phyloP scores from a whole-genome alignment of 2,888 invertebrate genomes.

The Shargacucullia verbasci region DNA sequence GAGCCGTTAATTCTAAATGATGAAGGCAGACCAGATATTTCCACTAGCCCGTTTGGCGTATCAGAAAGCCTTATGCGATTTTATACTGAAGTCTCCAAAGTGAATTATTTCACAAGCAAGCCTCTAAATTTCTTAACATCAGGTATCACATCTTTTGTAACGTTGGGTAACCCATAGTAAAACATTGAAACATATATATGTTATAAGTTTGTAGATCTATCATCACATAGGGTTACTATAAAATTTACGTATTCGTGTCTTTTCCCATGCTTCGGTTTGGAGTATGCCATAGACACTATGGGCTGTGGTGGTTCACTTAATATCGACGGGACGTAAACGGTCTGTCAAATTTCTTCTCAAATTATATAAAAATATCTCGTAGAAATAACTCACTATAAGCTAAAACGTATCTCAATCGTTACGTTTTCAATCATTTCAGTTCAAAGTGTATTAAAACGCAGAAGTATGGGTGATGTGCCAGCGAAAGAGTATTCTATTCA shows the following conservation, averaged over 20 bases:
- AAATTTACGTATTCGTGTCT: too few relatives aligned
- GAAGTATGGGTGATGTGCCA: slow-evolving; percentile 59
- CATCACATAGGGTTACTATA: too few relatives aligned
- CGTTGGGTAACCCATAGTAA: too few relatives aligned
- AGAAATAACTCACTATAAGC: too few relatives aligned
- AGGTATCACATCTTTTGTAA: slow-evolving; percentile 47
- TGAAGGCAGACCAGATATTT: slow-evolving; percentile 1
- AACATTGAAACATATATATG: too few relatives aligned
- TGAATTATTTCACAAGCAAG: slow-evolving; percentile 68
- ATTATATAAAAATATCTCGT: background rate
- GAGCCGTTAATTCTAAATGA: background rate
- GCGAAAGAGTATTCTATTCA: slow-evolving; percentile 56
- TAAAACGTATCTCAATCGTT: background rate
- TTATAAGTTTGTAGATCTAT: too few relatives aligned
- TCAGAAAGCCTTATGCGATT: slow-evolving; percentile 64
- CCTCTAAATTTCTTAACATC: slow-evolving; percentile 56
- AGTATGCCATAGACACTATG: too few relatives aligned
- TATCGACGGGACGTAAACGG: too few relatives aligned
- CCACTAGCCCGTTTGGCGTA: slow-evolving; percentile 39
- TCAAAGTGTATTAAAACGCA: slow-evolving; percentile 53
- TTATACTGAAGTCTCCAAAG: slow-evolving; percentile 72
- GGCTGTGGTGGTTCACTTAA: too few relatives aligned
- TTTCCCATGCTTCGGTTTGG: too few relatives aligned
- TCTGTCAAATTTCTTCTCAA: too few relatives aligned
- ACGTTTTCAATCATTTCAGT: slow-evolving; percentile 47